Evolutionary conservation across 2,888 invertebrate species (phyloP).

Genomic region (Ceriagrion tenellum): DNA sequence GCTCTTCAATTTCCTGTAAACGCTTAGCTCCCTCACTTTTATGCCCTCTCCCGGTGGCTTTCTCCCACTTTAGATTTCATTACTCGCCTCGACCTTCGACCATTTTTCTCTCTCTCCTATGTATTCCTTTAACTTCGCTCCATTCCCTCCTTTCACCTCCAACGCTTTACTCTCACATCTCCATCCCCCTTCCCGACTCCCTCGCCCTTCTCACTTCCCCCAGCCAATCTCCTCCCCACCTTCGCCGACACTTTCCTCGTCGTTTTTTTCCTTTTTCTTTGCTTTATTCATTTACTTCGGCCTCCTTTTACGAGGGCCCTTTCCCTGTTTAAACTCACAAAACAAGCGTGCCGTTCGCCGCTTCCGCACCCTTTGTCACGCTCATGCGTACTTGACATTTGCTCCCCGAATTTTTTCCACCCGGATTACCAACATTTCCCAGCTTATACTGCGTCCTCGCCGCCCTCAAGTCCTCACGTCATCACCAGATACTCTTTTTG

Average conservation of each 20-base stretch:
- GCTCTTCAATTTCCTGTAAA: background rate
- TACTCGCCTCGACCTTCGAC: background rate
- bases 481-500: background rate
- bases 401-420: background rate
- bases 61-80: background rate
- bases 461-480: background rate
- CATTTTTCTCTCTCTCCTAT: background rate
- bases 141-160: background rate
- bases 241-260: background rate
- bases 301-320: background rate
- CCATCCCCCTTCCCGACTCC: background rate
- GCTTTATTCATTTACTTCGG: too few species aligned
- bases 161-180: background rate
- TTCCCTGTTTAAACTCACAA: background rate
- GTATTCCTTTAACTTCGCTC: background rate
- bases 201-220: background rate
- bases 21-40: background rate
- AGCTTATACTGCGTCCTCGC: background rate
- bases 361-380: background rate
- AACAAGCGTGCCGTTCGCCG: background rate
- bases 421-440: background rate
- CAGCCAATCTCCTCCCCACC: background rate
- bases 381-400: background rate
- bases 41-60: background rate
- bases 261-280: background rate